These are phyloP conservation scores for Euzophera pinguis DNA, from an alignment of 2,888 invertebrate genomes.

Conservation along the genomic window DNA sequence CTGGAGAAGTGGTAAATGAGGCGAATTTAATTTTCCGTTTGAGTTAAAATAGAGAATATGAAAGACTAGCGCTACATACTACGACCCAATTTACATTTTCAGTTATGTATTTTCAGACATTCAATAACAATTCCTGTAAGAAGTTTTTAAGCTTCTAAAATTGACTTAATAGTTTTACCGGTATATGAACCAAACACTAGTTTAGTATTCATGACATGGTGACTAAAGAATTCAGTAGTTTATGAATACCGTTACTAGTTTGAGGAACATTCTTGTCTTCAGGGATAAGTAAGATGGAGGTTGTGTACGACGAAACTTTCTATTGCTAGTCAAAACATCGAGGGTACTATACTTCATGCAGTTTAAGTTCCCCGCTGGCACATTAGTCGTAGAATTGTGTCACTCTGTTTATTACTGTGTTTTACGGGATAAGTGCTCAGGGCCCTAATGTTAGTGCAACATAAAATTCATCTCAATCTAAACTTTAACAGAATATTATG, in stretches of 20 bases:
- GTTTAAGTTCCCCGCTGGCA: conserved; percentile 36
- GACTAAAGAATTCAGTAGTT: conserved; percentile 8
- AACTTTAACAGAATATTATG: not conserved
- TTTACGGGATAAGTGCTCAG: conserved; percentile 12
- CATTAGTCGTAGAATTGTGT: conserved; percentile 31
- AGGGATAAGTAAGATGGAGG: conserved; percentile 16
- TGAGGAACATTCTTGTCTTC: not conserved
- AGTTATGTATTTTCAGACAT: too few relatives aligned
- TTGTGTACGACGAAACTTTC: conserved; percentile 26
- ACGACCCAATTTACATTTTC: too few relatives aligned
- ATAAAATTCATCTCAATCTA: not conserved
- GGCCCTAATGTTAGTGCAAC: conserved; percentile 1
- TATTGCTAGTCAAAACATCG: conserved; percentile 19
- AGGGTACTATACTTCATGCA: conserved; percentile 28
- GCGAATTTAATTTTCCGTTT: conserved; percentile 12
- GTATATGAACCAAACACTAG: too few relatives aligned
- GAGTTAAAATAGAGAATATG: conserved; percentile 3
- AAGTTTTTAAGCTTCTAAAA: too few relatives aligned
- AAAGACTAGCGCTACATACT: too few relatives aligned
- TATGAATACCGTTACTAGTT: conserved; percentile 11
- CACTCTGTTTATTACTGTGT: conserved; percentile 14
- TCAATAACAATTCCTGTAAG: too few relatives aligned
- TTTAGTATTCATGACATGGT: not conserved
- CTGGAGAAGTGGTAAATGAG: conserved; percentile 13
- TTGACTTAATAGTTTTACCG: too few relatives aligned